Base-by-base conservation (phyloP, 1,140 invertebrate genomes). In the Lepidurus apus region DNA sequence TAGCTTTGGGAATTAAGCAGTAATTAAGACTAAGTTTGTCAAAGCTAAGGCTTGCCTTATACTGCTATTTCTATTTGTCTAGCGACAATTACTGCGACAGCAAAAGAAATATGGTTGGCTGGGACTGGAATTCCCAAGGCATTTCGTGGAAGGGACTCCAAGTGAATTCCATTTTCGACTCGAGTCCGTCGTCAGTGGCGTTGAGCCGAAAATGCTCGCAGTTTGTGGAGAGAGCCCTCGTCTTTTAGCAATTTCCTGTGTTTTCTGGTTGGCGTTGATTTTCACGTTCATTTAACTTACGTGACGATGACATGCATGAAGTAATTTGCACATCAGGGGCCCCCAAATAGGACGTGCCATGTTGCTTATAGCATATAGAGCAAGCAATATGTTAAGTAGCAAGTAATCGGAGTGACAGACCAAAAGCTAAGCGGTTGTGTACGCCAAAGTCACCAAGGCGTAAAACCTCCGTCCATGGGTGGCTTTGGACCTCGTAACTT, bases 321-420 rank as follows among this genome's bases (percentile, higher is more conserved):
- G 13, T 21, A 65, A 65, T 65, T 65, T 17, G 53, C 53, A 65
- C 53, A 65, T 65, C 21, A 65, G 53, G 53, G 53, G 53, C 17
- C 21, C 17, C 53, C 17, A 65, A 65, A 21, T 9, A 17, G 53
- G 53, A 65, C 13, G 7, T 7, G 17, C 17, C 53, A 21, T n/a
- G 17, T 65, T 47, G 13, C 17, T 9, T 65, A 65, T 65, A n/a
- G 21, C 21, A 65, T 65, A 65, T 65, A 65, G 53, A 65, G 17
- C 21, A 65, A 65, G 53, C 53, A 65, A 65, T 65, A 65, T 65
- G 53, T 65, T 65, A 65, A 65, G 53, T 65, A 65, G 53, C 53
- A 65, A 65, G 8, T 21, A 65, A 65, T 65, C 53, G 17, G 53
- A 65, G 53, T 65, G 53, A 65, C 53, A 65, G 21, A n/a, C 53